These are phyloP conservation scores for Glomeris maerens DNA, from an alignment of 1,140 invertebrate species.

Conservation along the genomic window DNA sequence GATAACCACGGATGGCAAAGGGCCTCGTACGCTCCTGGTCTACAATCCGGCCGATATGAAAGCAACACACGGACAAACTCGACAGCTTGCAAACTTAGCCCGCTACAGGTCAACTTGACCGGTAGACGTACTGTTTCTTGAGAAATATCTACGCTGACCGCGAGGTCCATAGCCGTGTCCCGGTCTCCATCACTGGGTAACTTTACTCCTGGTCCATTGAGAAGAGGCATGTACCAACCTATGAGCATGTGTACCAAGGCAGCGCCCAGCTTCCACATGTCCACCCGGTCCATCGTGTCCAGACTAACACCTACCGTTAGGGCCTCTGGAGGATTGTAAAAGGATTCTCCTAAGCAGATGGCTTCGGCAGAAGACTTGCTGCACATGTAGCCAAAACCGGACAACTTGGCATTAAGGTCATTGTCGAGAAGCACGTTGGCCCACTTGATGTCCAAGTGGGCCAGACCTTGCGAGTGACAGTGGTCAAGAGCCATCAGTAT, in stretches of 20 bases:
- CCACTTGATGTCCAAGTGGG: slow-evolving; percentile 4
- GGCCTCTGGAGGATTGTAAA: background rate
- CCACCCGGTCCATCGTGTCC: background rate
- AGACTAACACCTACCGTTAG: background rate
- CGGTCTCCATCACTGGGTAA: background rate
- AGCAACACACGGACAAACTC: background rate
- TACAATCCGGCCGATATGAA: background rate
- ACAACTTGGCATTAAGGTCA: background rate
- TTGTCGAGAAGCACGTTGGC: background rate
- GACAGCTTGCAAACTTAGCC: background rate
- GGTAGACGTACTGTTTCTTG: background rate
- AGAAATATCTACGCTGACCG: background rate
- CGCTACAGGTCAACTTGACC: background rate
- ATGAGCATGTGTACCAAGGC: background rate
- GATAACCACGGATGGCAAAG: background rate
- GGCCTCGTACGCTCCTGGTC: background rate
- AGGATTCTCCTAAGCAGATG: background rate
- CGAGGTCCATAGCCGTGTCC: background rate
- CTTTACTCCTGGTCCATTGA: background rate
- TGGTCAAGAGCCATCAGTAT: background rate
- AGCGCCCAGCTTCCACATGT: slow-evolving; percentile 2
- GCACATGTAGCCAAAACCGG: background rate
- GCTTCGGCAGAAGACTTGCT: background rate
- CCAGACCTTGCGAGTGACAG: background rate
- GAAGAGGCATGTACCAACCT: background rate